Evolutionary conservation across 2,797 vertebrate species (phyloP).

Genomic region (Clarias pachynema): DNA sequence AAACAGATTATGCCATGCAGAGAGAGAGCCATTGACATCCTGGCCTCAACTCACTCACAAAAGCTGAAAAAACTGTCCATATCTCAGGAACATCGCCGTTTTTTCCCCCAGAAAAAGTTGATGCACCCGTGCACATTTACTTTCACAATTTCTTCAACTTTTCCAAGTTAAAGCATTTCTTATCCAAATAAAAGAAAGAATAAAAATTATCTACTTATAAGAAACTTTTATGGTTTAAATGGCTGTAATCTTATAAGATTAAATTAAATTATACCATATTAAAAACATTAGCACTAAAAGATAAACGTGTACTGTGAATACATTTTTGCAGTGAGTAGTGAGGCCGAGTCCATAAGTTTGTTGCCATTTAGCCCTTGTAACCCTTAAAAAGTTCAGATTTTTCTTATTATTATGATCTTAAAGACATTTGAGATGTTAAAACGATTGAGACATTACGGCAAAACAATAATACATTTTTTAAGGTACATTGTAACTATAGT

Average conservation of each 20-base stretch:
- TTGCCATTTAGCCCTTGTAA: background rate
- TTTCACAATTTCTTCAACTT: background rate
- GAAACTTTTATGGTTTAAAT: background rate
- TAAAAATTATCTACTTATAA: background rate
- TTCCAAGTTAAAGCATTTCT: background rate
- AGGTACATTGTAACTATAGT: background rate
- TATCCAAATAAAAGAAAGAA: background rate
- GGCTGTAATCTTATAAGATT: too few species aligned
- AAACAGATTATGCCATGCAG: too few species aligned
- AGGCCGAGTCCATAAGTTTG: background rate
- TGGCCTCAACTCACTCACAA: too few species aligned
- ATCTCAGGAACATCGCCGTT: too few species aligned
- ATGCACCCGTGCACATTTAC: too few species aligned
- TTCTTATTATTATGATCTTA: background rate
- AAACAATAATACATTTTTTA: background rate
- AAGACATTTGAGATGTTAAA: background rate
- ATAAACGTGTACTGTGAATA: background rate
- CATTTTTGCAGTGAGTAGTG: background rate
- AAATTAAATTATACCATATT: background rate
- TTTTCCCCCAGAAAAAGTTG: too few species aligned
- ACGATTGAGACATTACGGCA: background rate
- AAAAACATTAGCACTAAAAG: background rate
- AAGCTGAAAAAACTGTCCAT: too few species aligned
- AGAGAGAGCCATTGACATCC: too few species aligned
- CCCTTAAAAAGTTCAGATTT: background rate